Conservation (phyloP, 2,888 invertebrate genomes). For the Anorthoa munda region DNA sequence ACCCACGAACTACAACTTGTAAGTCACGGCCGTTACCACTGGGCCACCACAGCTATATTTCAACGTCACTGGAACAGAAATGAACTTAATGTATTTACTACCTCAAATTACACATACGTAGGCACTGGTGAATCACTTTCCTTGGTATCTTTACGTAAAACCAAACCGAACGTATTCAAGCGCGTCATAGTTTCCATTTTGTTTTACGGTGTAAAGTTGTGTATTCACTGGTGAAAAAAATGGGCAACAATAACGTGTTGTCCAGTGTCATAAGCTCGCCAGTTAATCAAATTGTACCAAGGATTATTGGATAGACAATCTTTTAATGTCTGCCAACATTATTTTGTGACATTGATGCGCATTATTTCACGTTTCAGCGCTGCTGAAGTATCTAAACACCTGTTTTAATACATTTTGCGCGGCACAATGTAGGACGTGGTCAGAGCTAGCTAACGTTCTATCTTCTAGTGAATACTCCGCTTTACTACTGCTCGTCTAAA, state of each 20-base stretch:
- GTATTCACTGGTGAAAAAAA: constrained; percentile 25
- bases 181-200: constrained; percentile 57
- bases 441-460: constrained; percentile 17
- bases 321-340: constrained; percentile 24
- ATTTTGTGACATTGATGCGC: constrained; percentile 39
- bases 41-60: too few relatives aligned
- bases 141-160: constrained; percentile 48
- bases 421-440: background rate
- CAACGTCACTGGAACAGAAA: constrained; percentile 6
- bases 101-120: constrained; percentile 23
- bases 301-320: background rate
- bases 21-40: too few relatives aligned
- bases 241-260: background rate
- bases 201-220: constrained; percentile 37
- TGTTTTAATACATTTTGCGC: constrained; percentile 34
- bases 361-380: constrained; percentile 17
- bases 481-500: constrained; percentile 53
- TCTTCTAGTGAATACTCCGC: constrained; percentile 35
- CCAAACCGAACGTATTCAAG: constrained; percentile 39
- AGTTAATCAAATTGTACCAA: background rate
- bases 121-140: constrained; percentile 54
- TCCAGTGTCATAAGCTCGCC: background rate
- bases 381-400: constrained; percentile 32
- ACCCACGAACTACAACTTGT: too few relatives aligned
- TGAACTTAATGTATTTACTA: constrained; percentile 1